Evolutionary conservation across 2,888 invertebrate species (phyloP).

Genomic region (Theristus sp.): DNA sequence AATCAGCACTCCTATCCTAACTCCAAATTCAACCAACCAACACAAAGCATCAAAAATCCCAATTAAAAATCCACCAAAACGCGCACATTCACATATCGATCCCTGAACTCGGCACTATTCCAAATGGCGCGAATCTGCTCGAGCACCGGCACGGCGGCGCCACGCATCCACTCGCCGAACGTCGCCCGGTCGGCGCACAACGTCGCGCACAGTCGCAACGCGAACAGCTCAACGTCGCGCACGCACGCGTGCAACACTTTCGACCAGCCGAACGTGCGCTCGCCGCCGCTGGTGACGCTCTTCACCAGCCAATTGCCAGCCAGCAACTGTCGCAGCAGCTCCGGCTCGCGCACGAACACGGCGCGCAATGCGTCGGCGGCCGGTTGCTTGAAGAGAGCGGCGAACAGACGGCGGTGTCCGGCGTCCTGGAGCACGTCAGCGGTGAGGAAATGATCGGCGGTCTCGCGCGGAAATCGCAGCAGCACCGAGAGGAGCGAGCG

Average conservation of each 20-base stretch:
- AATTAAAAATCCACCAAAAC: not conserved
- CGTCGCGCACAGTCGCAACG: not conserved
- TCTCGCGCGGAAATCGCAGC: constrained; percentile 55
- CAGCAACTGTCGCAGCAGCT: too few species aligned
- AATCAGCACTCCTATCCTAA: too few species aligned
- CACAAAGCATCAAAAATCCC: not conserved
- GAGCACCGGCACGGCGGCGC: too few species aligned
- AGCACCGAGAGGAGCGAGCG: constrained; percentile 72
- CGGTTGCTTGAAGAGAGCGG: not conserved
- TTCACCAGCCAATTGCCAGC: too few species aligned
- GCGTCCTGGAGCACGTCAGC: constrained; percentile 35
- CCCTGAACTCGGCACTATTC: constrained; percentile 1
- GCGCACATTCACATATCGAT: constrained; percentile 1
- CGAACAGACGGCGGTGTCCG: not conserved
- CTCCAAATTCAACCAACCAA: not conserved
- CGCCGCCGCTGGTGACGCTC: too few species aligned
- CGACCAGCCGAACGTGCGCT: too few species aligned
- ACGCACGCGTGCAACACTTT: too few species aligned
- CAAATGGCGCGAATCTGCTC: not conserved
- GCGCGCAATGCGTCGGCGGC: not conserved
- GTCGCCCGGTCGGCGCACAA: too few species aligned
- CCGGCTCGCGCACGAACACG: not conserved
- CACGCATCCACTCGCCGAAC: too few species aligned
- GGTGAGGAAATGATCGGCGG: constrained; percentile 47
- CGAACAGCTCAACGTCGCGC: not conserved